Conservation (phyloP, 2,888 invertebrate species). For the Idaea straminata region DNA sequence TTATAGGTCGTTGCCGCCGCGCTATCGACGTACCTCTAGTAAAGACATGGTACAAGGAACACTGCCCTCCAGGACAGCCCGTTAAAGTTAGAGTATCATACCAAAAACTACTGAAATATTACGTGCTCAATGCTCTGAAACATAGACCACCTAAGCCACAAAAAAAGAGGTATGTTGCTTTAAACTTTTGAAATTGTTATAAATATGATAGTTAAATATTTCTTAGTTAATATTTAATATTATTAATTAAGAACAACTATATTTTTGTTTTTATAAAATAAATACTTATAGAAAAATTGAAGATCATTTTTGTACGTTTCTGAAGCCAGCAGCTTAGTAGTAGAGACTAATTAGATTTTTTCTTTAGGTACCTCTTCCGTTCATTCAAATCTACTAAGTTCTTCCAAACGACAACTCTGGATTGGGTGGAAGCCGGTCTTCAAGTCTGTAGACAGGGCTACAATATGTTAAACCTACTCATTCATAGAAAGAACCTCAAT, state of each 20-base stretch:
- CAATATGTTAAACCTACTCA: conserved; percentile 99
- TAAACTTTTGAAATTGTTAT: neutral
- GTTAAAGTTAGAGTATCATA: conserved; percentile 99
- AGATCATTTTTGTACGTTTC: no score
- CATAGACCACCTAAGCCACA: conserved; percentile 99
- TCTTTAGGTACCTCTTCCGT: conserved; percentile 91
- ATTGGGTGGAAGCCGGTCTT: conserved; percentile 99
- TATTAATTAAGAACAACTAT: neutral
- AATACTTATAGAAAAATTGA: no score
- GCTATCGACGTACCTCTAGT: conserved; percentile 99
- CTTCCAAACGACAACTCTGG: conserved; percentile 99
- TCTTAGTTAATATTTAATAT: neutral
- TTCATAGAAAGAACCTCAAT: conserved; percentile 99
- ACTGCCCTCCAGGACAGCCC: conserved; percentile 96
- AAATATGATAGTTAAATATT: no score
- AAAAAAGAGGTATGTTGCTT: conserved; percentile 88
- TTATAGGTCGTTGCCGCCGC: conserved; percentile 89
- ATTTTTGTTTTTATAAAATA: neutral
- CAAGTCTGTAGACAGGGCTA: conserved; percentile 99
- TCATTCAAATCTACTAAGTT: conserved; percentile 99
- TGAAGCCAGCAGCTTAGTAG: neutral
- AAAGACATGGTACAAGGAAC: conserved; percentile 98
- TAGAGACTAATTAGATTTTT: neutral
- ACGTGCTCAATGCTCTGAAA: conserved; percentile 97
- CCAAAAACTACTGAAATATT: conserved; percentile 98